phyloP scores from a whole-genome alignment of 1,140 invertebrate species.

The Olivierus martensii region DNA sequence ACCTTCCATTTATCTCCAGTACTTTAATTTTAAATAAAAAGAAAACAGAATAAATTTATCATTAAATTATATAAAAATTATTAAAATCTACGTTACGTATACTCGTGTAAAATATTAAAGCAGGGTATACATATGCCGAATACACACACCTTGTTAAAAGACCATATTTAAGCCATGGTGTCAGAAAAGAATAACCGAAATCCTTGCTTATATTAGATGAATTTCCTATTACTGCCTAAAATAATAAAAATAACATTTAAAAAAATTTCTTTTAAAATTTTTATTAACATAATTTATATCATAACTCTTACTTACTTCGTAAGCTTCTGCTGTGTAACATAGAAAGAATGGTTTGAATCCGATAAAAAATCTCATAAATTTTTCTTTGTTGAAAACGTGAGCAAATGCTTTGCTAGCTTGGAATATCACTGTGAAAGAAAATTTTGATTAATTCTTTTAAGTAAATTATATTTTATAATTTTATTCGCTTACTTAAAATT shows the following conservation, averaged over 20 bases:
- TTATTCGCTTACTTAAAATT: no score
- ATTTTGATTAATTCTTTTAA: no score
- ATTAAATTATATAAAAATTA: no score
- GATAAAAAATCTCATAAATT: constrained; percentile 14
- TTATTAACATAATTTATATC: no score
- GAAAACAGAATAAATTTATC: no score
- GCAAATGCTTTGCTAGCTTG: constrained; percentile 8
- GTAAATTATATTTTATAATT: no score
- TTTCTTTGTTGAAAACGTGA: constrained; percentile 9
- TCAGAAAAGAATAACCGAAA: constrained; percentile 51
- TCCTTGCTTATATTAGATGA: constrained; percentile 67
- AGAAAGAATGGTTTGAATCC: constrained; percentile 19
- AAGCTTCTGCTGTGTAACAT: constrained; percentile 20
- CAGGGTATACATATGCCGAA: no score
- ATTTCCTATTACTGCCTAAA: constrained; percentile 39
- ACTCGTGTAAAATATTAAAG: no score
- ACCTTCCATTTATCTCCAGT: constrained; percentile 39
- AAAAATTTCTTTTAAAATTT: constrained; percentile 10
- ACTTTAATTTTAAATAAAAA: no score
- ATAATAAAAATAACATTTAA: constrained; percentile 26
- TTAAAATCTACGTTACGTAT: no score
- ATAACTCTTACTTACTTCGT: constrained; percentile 16
- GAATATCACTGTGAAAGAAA: constrained; percentile 1
- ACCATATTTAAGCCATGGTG: constrained; percentile 70
- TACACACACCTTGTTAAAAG: constrained; percentile 54